Percentiles rank a stretch among this genome's conserved stretches.
phyloP scores from a whole-genome alignment of 2,797 vertebrate species.

The Mormyrops attenuatus region DNA sequence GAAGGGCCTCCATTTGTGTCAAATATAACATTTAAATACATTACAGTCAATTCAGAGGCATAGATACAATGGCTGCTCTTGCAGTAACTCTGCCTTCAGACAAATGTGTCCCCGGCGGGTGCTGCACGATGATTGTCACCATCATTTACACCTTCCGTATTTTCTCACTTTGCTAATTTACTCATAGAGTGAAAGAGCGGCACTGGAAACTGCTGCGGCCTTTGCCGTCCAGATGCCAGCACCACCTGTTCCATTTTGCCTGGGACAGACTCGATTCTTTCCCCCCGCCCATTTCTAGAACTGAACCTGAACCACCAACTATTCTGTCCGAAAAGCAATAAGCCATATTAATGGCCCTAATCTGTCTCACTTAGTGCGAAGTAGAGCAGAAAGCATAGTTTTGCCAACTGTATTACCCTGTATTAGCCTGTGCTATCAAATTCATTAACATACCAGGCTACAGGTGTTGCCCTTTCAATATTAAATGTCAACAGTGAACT shows the following conservation, averaged over 20 bases:
- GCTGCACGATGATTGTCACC: conserved; percentile 57
- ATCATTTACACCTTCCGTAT: conserved; percentile 65
- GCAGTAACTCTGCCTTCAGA: not conserved
- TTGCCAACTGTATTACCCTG: conserved; percentile 14
- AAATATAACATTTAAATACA: not conserved
- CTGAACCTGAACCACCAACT: conserved; percentile 24
- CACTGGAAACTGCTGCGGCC: conserved; percentile 7
- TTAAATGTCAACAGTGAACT: not conserved
- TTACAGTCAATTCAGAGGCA: conserved; percentile 4
- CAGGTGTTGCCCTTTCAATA: not conserved
- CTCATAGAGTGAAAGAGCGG: conserved; percentile 60
- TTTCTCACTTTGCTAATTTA: conserved; percentile 68
- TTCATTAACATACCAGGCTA: conserved; percentile 28
- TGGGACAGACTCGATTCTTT: conserved; percentile 40
- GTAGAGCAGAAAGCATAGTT: conserved; percentile 23
- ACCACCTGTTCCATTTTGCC: conserved; percentile 71
- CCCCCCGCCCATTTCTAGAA: not conserved
- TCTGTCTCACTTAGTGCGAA: conserved; percentile 35
- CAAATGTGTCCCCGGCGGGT: conserved; percentile 3
- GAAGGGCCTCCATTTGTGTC: not conserved
- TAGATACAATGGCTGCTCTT: not conserved
- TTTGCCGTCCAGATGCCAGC: conserved; percentile 62
- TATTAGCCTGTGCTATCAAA: not conserved
- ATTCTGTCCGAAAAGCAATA: conserved; percentile 31
- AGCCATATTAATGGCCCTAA: conserved; percentile 32